Percentiles rank a stretch among this genome's conserved stretches.
phyloP scores from a whole-genome alignment of 2,888 invertebrate genomes.

The Aquatica leii region DNA sequence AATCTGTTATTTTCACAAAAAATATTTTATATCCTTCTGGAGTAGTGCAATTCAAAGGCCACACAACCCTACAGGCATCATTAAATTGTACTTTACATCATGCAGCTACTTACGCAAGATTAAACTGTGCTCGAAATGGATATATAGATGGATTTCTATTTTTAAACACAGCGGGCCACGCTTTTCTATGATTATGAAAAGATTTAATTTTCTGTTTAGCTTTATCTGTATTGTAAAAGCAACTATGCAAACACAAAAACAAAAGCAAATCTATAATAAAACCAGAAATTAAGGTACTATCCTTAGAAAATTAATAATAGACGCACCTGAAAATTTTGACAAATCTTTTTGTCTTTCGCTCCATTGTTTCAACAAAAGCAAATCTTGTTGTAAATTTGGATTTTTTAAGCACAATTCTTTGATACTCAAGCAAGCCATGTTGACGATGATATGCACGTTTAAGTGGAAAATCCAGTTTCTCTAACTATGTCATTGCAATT shows the following conservation, averaged over 20 bases:
- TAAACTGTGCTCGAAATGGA: conserved; percentile 6
- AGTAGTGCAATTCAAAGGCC: conserved; percentile 2
- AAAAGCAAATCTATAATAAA: conserved; percentile 21
- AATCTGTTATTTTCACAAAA: conserved; percentile 8
- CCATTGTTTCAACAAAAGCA: conserved; percentile 2
- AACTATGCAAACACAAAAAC: conserved; percentile 19
- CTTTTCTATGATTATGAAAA: conserved; percentile 7
- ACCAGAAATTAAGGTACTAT: neutral
- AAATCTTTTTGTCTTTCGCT: neutral
- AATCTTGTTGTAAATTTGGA: neutral
- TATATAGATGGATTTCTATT: conserved; percentile 12
- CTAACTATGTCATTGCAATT: neutral
- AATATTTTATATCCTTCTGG: conserved; percentile 14
- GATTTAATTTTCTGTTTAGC: conserved; percentile 14
- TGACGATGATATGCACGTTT: too few species aligned
- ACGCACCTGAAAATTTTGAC: neutral
- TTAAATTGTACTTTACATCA: neutral
- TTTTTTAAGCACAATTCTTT: neutral
- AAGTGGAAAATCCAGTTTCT: neutral
- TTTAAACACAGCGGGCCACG: conserved; percentile 21
- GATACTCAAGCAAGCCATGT: neutral
- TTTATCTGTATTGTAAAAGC: conserved; percentile 16
- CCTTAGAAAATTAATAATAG: neutral
- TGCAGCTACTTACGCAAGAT: conserved; percentile 15
- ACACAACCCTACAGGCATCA: conserved; percentile 6